phyloP scores from a whole-genome alignment of 2,113 vertebrate genomes.

The Oreochromis spilurus region DNA sequence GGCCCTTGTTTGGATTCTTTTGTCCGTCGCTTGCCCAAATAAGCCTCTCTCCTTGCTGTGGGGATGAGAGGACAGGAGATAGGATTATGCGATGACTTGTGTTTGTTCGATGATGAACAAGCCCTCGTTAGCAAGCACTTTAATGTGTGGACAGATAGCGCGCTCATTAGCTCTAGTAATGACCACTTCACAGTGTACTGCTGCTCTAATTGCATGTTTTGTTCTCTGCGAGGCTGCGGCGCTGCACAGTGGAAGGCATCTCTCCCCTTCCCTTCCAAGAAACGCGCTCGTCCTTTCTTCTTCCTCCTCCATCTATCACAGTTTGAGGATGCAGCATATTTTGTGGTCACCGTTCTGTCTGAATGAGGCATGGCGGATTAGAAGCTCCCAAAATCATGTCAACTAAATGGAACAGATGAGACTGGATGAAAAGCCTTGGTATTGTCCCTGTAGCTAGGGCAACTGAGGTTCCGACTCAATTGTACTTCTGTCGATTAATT shows the following conservation, averaged over 20 bases:
- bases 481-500: constrained; percentile 51
- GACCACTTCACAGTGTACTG: constrained; percentile 66
- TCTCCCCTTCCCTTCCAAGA: constrained; percentile 44
- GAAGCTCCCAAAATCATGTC: constrained; percentile 23
- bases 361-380: constrained; percentile 55
- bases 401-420: constrained; percentile 61
- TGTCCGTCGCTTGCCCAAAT: constrained; percentile 33
- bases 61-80: constrained; percentile 57
- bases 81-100: constrained; percentile 72
- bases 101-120: constrained; percentile 75
- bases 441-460: constrained; percentile 53
- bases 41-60: constrained; percentile 32
- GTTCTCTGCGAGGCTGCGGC: constrained; percentile 49
- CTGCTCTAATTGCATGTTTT: constrained; percentile 71
- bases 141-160: constrained; percentile 73
- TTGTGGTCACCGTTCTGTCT: constrained; percentile 27
- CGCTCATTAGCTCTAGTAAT: constrained; percentile 76
- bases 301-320: constrained; percentile 51
- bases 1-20: constrained; percentile 35
- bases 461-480: constrained; percentile 44
- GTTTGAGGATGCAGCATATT: constrained; percentile 22
- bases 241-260: constrained; percentile 15
- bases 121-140: constrained; percentile 72
- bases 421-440: constrained; percentile 5
- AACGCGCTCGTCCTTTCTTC: constrained; percentile 11